Percentiles rank a stretch among this genome's conserved stretches.
Evolutionary conservation across 2,797 vertebrate genomes (phyloP).

Genomic region (Acanthurus leucopareius): DNA sequence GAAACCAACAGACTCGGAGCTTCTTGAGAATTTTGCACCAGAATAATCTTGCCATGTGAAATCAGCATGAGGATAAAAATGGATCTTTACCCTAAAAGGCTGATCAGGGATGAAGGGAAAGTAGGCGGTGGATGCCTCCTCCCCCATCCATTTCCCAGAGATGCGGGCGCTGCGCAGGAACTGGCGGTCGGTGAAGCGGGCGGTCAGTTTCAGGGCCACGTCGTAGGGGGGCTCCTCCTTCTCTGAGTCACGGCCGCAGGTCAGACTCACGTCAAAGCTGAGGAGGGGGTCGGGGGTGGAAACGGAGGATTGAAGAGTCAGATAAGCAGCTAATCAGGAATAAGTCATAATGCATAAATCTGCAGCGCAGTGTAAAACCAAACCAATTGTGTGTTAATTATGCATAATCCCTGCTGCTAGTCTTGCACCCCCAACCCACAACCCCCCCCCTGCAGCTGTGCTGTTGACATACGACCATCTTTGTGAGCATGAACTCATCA

Average conservation of each 20-base stretch:
- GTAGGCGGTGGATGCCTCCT: constrained; percentile 92
- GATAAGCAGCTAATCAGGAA: constrained; percentile 66
- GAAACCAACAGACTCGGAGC: background rate
- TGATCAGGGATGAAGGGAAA: constrained; percentile 99
- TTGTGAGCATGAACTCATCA: constrained; percentile 3
- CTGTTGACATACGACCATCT: constrained; percentile 27
- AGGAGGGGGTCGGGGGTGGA: background rate
- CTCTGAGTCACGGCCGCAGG: constrained; percentile 91
- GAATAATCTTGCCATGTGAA: background rate
- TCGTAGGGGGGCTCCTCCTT: constrained; percentile 87
- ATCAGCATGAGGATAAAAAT: background rate
- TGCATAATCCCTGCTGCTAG: constrained; percentile 60
- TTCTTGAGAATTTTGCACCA: background rate
- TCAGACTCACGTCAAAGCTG: constrained; percentile 96
- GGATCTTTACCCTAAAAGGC: constrained; percentile 92
- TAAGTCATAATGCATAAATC: constrained; percentile 61
- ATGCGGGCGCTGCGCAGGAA: constrained; percentile 93
- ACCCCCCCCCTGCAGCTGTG: constrained; percentile 29
- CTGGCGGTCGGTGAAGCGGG: constrained; percentile 93
- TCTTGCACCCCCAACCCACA: background rate
- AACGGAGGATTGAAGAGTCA: constrained; percentile 17
- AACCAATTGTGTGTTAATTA: constrained; percentile 58
- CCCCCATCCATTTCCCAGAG: constrained; percentile 93
- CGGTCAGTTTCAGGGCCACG: constrained; percentile 95
- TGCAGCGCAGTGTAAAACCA: constrained; percentile 57